Conservation (phyloP, 2,797 vertebrate species). For the Sternarchorhynchus goeldii region DNA sequence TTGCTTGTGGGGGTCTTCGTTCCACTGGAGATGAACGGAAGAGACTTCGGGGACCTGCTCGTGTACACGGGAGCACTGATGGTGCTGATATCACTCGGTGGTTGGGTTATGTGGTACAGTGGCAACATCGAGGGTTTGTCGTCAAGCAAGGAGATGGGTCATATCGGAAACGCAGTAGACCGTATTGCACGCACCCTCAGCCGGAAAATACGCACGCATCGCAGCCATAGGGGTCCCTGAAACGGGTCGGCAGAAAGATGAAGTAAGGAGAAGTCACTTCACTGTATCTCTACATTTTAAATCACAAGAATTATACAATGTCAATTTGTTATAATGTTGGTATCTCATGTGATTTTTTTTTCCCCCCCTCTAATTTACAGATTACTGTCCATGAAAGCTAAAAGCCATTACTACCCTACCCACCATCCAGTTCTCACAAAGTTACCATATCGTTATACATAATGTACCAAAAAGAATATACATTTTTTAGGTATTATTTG, state of each 20-base stretch:
- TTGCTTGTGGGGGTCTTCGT: slow-evolving; percentile 85
- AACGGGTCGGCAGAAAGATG: slow-evolving; percentile 12
- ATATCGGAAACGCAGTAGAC: slow-evolving; percentile 79
- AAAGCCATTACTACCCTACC: not conserved
- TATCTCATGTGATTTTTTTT: not conserved
- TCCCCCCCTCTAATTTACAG: not conserved
- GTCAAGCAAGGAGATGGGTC: slow-evolving; percentile 75
- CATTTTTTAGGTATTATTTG: not conserved
- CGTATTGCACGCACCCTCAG: slow-evolving; percentile 83
- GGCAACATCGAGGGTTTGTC: slow-evolving; percentile 86
- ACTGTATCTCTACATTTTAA: too few species aligned
- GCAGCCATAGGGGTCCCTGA: slow-evolving; percentile 53
- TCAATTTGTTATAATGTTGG: not conserved
- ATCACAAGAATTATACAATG: too few species aligned
- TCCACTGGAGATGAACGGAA: slow-evolving; percentile 76
- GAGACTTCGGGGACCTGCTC: slow-evolving; percentile 86
- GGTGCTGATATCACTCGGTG: slow-evolving; percentile 82
- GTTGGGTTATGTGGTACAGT: slow-evolving; percentile 92
- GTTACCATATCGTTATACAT: not conserved
- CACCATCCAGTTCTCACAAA: not conserved
- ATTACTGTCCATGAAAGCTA: not conserved
- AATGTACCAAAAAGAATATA: not conserved
- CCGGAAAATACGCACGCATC: slow-evolving; percentile 70
- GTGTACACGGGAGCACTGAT: slow-evolving; percentile 85
- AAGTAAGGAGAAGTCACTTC: not conserved